Base-by-base conservation (phyloP, 2,888 invertebrate genomes). In the Netelia inedita region DNA sequence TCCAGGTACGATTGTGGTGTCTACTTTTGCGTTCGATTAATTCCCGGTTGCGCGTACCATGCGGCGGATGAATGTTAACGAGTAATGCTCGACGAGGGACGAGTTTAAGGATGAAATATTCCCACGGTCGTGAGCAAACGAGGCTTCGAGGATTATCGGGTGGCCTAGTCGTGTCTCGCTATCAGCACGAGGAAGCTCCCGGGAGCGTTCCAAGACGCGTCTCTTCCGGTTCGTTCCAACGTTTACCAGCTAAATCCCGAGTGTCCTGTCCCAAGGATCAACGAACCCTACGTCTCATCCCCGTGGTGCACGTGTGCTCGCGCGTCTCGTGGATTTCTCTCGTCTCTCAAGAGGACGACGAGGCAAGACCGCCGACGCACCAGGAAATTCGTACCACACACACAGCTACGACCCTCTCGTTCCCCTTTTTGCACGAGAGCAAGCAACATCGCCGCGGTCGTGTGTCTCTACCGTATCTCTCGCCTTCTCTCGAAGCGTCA, bases 201-300 rank as follows among this genome's bases (percentile, higher is more conserved):
- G 16, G 16, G 50, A 69, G 72, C 16, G 41, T 59, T 19, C 43
- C 69, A 28, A 69, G 73, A 80, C 69, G 16, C 41, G 59, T 21
- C n/a, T 55, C 82, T 86, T 86, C 82, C 82, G 76, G 84, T 80
- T 74, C 16, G 73, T 69, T 35, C 73, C 65, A 76, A 65, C 81
- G 72, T 50, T 59, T 68, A 53, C 21, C 61, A 65, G 73, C 61
- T 63, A 16, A 63, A 43, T 11, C 23, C 46, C 16, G 19, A 28
- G 68, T 72, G 69, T 69, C 61, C 73, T 43, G 66, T 43, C 83
- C 6, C 14, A 19, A 19, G 65, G 85, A 79, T 86, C 83, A 84
- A 75, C 65, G 86, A 76, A 86, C 81, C 82, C 41, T 65, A 19
- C 23, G 11, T 21, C 21, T 6, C 19, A 6, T 53, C 11, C 41